Percentiles rank a stretch among this genome's conserved stretches.
phyloP scores from a whole-genome alignment of 2,113 vertebrate species.

The Gobius niger region DNA sequence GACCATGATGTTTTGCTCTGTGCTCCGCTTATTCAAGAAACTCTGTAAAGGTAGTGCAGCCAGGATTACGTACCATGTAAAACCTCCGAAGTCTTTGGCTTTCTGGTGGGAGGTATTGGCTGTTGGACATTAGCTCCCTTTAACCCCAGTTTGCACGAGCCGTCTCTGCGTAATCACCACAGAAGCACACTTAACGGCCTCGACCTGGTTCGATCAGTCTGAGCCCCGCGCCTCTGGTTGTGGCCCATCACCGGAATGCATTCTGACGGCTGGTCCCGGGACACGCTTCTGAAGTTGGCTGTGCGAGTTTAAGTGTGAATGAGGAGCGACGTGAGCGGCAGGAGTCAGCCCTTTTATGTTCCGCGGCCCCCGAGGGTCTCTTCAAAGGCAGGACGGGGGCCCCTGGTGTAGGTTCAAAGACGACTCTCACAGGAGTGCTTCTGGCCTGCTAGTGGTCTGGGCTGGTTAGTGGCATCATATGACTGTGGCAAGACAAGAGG shows the following conservation, averaged over 20 bases:
- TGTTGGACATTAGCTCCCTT: no score
- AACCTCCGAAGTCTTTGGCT: no score
- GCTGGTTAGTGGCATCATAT: constrained; percentile 1
- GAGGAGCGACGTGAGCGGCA: constrained; percentile 25
- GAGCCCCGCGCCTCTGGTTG: constrained; percentile 7
- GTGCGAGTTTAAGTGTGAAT: constrained; percentile 28
- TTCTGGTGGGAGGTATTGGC: no score
- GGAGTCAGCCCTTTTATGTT: constrained; percentile 26
- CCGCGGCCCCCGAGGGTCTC: constrained; percentile 1
- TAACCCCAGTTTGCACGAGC: no score
- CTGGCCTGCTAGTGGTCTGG: constrained; percentile 31
- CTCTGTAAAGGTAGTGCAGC: no score
- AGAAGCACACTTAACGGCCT: constrained; percentile 50
- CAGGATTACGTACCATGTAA: no score
- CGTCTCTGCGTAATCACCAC: constrained; percentile 38
- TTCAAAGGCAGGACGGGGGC: not conserved
- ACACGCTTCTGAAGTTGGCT: not conserved
- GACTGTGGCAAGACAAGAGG: no score
- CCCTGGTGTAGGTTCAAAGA: no score
- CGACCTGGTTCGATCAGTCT: constrained; percentile 35
- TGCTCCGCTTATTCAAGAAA: no score
- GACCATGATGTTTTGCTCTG: no score
- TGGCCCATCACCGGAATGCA: constrained; percentile 8
- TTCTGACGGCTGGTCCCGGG: constrained; percentile 9
- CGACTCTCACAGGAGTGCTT: not conserved